Base-by-base conservation (phyloP, 2,797 vertebrate species). In the Oreortyx pictus region DNA sequence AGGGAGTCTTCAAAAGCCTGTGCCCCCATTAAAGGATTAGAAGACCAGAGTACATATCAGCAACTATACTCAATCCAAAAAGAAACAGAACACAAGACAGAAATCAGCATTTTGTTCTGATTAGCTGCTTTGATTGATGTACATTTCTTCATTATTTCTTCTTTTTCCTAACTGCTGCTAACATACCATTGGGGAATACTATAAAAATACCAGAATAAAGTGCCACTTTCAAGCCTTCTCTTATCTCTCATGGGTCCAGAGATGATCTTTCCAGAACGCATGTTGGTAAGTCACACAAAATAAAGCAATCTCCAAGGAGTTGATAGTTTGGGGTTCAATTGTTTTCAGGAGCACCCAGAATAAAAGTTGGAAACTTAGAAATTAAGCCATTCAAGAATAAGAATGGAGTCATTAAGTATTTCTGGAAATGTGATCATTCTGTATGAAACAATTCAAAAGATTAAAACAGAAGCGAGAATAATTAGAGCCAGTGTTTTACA, bases 241-340 rank as follows among this genome's bases (percentile, higher is more conserved):
- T 44, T 62, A 77, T 80, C 64, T 90, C 92, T 92, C 0, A 0
- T 33, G 41, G 29, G 54, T 95, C 78, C 54, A 94, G 93, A 59
- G 97, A 87, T 43, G 96, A 97, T 37, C 86, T 93, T 50, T 96
- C 59, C 97, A 96, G 93, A 97, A 97, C 62, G 96, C 77, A 56
- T 86, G 87, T 77, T 97, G 96, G 24, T 95, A 94, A 91, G 35
- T 97, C 95, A 96, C 97, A 97, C 2, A 98, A 97, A 54, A 98
- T 89, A 76, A 95, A 96, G 78, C 97, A 97, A 82, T 98, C 97
- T 96, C 98, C 97, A 90, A 98, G 98, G 89, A 98, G 94, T 70
- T 97, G 95, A 46, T 93, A 98, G 91, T 98, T 97, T 25, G 61
- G 41, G 27, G 43, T 66, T 78, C 74, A 79, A 31, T n/a, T 82